Conservation (phyloP, 2,113 vertebrate genomes). For the Lamprotornis superbus region DNA sequence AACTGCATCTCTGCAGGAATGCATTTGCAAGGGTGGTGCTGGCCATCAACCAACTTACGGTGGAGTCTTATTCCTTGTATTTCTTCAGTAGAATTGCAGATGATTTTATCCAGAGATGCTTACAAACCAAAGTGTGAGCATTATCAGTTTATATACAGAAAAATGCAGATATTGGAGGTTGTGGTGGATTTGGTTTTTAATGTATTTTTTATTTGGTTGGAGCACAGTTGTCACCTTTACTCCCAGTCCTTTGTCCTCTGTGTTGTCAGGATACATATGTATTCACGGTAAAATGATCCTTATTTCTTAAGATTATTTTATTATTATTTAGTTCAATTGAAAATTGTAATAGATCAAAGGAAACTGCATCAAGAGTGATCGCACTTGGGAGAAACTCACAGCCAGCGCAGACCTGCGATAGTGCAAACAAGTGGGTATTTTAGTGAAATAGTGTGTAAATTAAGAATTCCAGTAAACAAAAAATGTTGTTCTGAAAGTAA, state of each 20-base stretch:
- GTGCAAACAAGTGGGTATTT: not conserved
- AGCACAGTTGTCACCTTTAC: not conserved
- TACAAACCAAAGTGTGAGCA: not conserved
- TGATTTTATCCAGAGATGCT: not conserved
- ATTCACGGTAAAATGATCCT: not conserved
- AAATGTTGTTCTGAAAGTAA: not conserved
- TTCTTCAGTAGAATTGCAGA: not conserved
- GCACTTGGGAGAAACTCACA: not conserved
- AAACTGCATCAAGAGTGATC: not conserved
- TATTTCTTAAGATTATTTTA: not conserved
- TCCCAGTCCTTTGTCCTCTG: not conserved
- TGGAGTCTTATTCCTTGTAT: not conserved
- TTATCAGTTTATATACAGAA: not conserved
- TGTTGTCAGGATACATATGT: not conserved
- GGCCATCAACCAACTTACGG: accelerated
- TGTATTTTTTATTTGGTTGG: accelerated
- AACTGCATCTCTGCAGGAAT: not conserved
- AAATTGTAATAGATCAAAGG: not conserved
- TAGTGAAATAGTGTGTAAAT: not conserved
- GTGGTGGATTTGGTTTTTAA: not conserved
- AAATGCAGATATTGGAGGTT: not conserved
- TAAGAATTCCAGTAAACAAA: not conserved
- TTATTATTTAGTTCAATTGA: not conserved
- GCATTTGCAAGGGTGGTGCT: not conserved
- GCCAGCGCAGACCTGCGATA: not conserved